phyloP scores from a whole-genome alignment of 2,888 invertebrate species.

The Melinaea menophilus region DNA sequence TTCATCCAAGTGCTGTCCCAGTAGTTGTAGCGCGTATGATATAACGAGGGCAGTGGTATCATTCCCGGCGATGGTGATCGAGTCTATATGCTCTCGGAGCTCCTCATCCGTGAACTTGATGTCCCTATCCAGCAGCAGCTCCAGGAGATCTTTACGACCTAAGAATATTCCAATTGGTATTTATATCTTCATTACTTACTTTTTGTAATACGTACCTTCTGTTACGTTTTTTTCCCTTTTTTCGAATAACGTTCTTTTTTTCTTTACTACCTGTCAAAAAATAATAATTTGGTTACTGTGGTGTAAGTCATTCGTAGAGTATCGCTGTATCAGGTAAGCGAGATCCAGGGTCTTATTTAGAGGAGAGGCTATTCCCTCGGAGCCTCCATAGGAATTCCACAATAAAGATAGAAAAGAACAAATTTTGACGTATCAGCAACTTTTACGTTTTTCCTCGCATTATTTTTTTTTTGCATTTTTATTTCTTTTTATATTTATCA shows the following conservation, averaged over 20 bases:
- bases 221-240: conserved; percentile 17
- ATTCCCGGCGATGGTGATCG: conserved; percentile 77
- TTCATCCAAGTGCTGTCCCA: conserved; percentile 50
- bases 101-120: conserved; percentile 67
- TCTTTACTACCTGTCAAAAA: conserved; percentile 44
- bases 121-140: conserved; percentile 61
- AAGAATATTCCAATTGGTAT: not conserved
- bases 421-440: no score
- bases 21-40: conserved; percentile 53
- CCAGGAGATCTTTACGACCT: conserved; percentile 53
- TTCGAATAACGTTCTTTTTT: conserved; percentile 38
- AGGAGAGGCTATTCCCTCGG: no score
- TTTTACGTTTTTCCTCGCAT: no score
- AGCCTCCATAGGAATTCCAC: no score
- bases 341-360: not conserved
- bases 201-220: conserved; percentile 23
- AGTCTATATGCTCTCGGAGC: conserved; percentile 77
- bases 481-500: no score
- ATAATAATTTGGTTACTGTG: not conserved
- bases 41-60: conserved; percentile 69
- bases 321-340: not conserved
- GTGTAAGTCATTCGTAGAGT: not conserved
- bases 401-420: no score
- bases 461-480: no score
- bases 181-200: not conserved